These are phyloP conservation scores for Phortica okadai DNA, from an alignment of 2,888 invertebrate genomes.

Conservation along the genomic window DNA sequence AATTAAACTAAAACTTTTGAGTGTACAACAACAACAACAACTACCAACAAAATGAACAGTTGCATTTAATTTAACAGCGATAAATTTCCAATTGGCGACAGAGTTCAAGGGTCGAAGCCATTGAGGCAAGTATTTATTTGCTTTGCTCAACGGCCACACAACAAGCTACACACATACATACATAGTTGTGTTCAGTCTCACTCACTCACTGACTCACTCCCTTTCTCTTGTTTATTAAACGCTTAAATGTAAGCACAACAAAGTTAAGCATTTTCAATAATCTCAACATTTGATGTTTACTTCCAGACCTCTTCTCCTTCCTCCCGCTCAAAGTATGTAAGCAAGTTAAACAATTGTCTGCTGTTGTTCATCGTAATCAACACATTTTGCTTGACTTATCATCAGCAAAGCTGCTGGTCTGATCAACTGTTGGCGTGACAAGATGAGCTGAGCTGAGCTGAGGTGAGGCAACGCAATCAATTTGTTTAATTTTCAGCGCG, in stretches of 20 bases:
- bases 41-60: slow-evolving; percentile 27
- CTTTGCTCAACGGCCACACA: neutral
- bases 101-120: slow-evolving; percentile 52
- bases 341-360: neutral
- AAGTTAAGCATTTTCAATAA: neutral
- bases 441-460: neutral
- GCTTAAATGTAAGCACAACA: neutral
- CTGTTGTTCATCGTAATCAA: neutral
- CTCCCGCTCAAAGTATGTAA: neutral
- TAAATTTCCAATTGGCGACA: slow-evolving; percentile 4
- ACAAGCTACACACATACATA: too few species aligned
- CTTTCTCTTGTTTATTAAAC: neutral
- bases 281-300: neutral
- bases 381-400: too few species aligned
- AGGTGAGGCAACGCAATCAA: neutral
- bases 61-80: slow-evolving; percentile 2
- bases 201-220: too few species aligned
- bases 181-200: too few species aligned
- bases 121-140: neutral
- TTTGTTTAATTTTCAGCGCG: slow-evolving; percentile 16
- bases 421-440: neutral
- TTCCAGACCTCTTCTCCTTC: neutral
- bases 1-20: slow-evolving; percentile 64
- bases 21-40: slow-evolving; percentile 29
- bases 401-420: too few species aligned